A percentile compares a stretch with the other conserved stretches of the same genome.
Conservation (phyloP, 2,113 vertebrate genomes). For the Tenebrosternarchus preto region DNA sequence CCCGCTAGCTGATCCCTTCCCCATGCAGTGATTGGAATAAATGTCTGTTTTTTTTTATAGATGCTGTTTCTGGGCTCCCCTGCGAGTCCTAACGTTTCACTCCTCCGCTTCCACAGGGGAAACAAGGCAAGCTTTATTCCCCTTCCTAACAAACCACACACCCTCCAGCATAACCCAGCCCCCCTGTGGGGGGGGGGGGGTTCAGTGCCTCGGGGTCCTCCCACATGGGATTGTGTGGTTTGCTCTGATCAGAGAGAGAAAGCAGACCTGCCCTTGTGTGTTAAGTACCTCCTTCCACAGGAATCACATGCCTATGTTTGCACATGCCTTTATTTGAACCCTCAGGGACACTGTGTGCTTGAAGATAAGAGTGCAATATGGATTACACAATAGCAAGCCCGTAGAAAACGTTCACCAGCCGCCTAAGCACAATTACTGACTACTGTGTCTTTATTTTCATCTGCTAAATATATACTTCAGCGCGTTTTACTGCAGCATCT, state of each 20-base stretch:
- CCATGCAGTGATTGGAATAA: neutral
- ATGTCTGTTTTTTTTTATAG: neutral
- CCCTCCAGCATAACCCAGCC: no score
- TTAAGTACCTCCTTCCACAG: neutral
- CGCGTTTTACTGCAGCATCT: neutral
- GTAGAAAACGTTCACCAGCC: neutral
- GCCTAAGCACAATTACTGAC: neutral
- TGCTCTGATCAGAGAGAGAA: neutral
- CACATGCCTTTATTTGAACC: neutral
- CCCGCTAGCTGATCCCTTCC: neutral
- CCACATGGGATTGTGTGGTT: neutral
- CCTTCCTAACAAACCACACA: no score
- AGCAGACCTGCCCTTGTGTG: neutral
- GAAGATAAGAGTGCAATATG: neutral
- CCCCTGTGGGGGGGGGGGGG: no score
- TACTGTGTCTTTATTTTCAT: neutral
- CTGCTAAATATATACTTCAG: constrained; percentile 4
- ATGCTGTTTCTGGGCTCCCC: neutral
- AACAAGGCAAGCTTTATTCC: no score
- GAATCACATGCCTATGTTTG: constrained; percentile 11
- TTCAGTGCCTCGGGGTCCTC: no score
- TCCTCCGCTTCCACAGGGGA: neutral
- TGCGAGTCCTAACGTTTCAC: neutral
- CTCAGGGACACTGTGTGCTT: neutral
- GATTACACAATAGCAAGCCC: neutral